Conservation (phyloP, 2,113 vertebrate genomes). For the Diphyllodes magnificus region DNA sequence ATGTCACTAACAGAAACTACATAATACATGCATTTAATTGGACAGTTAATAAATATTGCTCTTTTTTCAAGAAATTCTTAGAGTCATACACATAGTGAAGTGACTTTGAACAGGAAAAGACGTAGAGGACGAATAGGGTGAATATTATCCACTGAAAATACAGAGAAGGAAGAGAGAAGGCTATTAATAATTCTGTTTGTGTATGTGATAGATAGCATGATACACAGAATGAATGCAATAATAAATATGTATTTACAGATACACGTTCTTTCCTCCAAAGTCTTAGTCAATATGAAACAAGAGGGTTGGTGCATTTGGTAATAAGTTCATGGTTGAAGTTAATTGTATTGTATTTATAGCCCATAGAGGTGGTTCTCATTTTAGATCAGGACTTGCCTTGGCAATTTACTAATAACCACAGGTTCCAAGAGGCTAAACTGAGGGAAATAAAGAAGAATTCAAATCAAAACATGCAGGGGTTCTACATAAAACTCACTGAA, state of each 20-base stretch:
- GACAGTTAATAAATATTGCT: slow-evolving; percentile 36
- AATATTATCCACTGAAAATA: not conserved
- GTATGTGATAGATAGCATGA: not conserved
- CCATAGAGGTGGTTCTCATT: slow-evolving; percentile 58
- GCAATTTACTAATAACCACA: slow-evolving; percentile 68
- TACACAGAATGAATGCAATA: not conserved
- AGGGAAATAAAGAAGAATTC: slow-evolving; percentile 61
- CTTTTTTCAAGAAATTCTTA: not conserved
- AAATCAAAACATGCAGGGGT: slow-evolving; percentile 63
- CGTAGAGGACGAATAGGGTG: not conserved
- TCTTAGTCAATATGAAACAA: not conserved
- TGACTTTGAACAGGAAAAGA: not conserved
- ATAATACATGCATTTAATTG: slow-evolving; percentile 11
- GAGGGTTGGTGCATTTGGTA: slow-evolving; percentile 3
- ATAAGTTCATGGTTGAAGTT: slow-evolving; percentile 43
- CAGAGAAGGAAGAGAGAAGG: not conserved
- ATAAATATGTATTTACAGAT: not conserved
- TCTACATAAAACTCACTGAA: slow-evolving; percentile 66
- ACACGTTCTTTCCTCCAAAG: not conserved
- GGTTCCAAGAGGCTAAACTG: slow-evolving; percentile 66
- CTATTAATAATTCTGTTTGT: slow-evolving; percentile 1
- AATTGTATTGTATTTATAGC: slow-evolving; percentile 73
- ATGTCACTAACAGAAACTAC: not conserved
- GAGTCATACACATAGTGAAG: not conserved
- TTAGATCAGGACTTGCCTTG: slow-evolving; percentile 59